These are phyloP conservation scores for Euphonia xanthogaster DNA, from an alignment of 2,797 vertebrate genomes.

Conservation along the genomic window DNA sequence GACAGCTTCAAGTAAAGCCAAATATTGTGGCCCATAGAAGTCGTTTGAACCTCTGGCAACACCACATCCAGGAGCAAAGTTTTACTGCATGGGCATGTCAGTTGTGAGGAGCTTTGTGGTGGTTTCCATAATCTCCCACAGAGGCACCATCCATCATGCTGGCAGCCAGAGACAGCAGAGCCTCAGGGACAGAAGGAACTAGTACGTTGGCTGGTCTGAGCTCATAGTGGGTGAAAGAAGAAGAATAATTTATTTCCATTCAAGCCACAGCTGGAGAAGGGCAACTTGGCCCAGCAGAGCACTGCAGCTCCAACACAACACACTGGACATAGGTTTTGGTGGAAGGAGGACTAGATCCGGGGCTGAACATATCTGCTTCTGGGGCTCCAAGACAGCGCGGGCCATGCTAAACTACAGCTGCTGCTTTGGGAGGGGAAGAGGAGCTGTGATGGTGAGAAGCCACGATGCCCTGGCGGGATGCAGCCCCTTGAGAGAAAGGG, in stretches of 20 bases:
- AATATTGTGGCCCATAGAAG: not conserved
- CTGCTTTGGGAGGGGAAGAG: not conserved
- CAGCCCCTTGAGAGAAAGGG: not conserved
- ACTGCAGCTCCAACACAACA: not conserved
- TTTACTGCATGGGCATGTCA: not conserved
- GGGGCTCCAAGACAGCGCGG: not conserved
- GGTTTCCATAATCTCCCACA: not conserved
- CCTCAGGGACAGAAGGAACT: not conserved
- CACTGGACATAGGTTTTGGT: fast-evolving
- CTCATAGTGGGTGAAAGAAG: not conserved
- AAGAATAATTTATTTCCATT: not conserved
- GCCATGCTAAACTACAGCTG: not conserved
- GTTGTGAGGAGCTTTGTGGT: not conserved
- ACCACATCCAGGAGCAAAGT: not conserved
- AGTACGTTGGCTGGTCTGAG: not conserved
- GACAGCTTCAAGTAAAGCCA: not conserved
- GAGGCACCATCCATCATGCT: not conserved
- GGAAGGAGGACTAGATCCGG: not conserved
- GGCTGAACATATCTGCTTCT: not conserved
- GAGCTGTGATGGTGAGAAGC: not conserved
- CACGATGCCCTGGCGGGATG: not conserved
- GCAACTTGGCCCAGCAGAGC: not conserved
- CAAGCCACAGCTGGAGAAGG: not conserved
- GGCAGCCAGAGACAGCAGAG: not conserved
- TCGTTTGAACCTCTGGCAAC: not conserved